phyloP scores from a whole-genome alignment of 2,113 vertebrate species.

The Phaethornis superciliosus region DNA sequence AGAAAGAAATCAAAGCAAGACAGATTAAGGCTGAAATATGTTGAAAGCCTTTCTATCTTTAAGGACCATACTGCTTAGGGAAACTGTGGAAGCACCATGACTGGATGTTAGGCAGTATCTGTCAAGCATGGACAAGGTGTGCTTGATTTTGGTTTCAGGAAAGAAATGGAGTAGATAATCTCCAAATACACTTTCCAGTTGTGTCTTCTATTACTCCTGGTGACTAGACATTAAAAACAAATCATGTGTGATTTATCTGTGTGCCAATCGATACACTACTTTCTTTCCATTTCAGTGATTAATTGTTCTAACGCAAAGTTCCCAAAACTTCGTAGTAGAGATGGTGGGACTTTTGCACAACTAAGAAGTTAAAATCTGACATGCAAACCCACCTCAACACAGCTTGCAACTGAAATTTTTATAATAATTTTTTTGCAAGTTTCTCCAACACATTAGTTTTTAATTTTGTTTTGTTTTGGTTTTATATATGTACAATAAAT shows the following conservation, averaged over 20 bases:
- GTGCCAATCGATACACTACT: not conserved
- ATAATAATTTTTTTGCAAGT: not conserved
- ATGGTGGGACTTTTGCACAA: not conserved
- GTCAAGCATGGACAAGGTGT: not conserved
- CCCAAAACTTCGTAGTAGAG: not conserved
- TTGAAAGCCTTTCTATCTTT: not conserved
- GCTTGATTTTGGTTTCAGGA: constrained; percentile 25
- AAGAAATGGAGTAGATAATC: constrained; percentile 44
- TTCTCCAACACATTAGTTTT: not conserved
- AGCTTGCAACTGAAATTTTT: not conserved
- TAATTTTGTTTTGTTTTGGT: too few species aligned
- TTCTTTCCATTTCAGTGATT: constrained; percentile 46
- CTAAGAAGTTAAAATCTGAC: not conserved
- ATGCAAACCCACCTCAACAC: not conserved
- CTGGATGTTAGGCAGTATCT: constrained; percentile 2
- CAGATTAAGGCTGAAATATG: not conserved
- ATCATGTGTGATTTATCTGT: constrained; percentile 52
- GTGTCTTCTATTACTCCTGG: constrained; percentile 34
- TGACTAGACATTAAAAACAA: constrained; percentile 15
- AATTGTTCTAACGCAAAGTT: constrained; percentile 32
- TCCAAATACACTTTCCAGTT: not conserved
- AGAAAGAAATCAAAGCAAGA: constrained; percentile 17
- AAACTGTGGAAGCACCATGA: not conserved
- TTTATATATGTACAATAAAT: not conserved
- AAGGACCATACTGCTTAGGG: not conserved